Conservation (phyloP, 1,140 invertebrate species). For the Homalodisca vitripennis region DNA sequence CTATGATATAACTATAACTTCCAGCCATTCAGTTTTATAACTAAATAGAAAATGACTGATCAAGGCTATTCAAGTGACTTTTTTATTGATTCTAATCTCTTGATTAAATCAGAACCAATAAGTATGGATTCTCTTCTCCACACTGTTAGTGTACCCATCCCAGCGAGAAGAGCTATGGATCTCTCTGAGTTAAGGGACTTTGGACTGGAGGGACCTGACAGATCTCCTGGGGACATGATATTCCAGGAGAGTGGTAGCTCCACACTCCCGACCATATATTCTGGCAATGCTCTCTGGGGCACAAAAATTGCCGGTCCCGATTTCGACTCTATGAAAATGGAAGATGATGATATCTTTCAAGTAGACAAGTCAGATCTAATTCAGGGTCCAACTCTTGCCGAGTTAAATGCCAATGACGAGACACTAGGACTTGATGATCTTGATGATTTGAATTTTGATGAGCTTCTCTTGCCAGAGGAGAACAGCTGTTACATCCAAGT, state of each 20-base stretch:
- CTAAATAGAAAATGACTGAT: conserved; percentile 51
- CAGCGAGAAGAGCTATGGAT: conserved; percentile 49
- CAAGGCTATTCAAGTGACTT: conserved; percentile 55
- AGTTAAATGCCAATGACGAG: conserved; percentile 83
- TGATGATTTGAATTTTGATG: conserved; percentile 83
- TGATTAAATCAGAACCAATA: conserved; percentile 54
- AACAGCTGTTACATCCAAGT: conserved; percentile 48
- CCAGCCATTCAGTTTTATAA: too few species aligned
- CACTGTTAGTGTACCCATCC: conserved; percentile 60
- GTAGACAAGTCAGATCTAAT: conserved; percentile 84
- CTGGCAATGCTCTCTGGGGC: conserved; percentile 51
- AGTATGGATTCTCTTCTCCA: conserved; percentile 42
- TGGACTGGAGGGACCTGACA: conserved; percentile 47
- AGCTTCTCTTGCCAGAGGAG: conserved; percentile 72
- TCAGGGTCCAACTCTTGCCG: conserved; percentile 79
- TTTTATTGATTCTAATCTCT: conserved; percentile 53
- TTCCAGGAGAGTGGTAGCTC: conserved; percentile 49
- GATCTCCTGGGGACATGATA: conserved; percentile 49
- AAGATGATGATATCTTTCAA: conserved; percentile 87
- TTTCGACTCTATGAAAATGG: conserved; percentile 61
- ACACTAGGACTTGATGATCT: conserved; percentile 55
- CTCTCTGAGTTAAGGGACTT: conserved; percentile 51
- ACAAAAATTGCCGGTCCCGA: conserved; percentile 50
- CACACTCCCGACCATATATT: conserved; percentile 49
- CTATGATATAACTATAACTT: too few species aligned